A percentile compares a stretch with the other conserved stretches of the same genome.
These are phyloP conservation scores for Arenaria interpres DNA, from an alignment of 2,113 vertebrate species.

Conservation along the genomic window DNA sequence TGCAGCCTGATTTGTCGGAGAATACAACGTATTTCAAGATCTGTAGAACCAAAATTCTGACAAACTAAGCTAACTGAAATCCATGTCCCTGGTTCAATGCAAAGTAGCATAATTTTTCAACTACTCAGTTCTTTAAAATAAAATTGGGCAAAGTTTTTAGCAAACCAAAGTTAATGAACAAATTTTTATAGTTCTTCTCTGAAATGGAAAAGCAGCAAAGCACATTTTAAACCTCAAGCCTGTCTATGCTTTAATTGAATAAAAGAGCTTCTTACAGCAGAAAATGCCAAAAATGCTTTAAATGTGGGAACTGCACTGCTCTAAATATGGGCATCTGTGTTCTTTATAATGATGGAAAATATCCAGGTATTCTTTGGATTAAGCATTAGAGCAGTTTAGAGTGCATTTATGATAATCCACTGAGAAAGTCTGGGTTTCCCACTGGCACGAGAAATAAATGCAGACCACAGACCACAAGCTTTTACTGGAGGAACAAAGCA, in stretches of 20 bases:
- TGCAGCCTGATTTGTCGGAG: not conserved
- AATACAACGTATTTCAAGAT: not conserved
- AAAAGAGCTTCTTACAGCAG: not conserved
- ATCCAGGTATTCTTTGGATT: not conserved
- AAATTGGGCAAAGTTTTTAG: not conserved
- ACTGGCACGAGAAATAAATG: not conserved
- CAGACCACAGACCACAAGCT: not conserved
- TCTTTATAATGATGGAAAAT: not conserved
- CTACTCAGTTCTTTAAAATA: not conserved
- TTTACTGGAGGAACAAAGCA: not conserved
- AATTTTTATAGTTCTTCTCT: not conserved
- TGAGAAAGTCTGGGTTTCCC: not conserved
- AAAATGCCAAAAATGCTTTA: not conserved
- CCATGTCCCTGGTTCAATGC: not conserved
- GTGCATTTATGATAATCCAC: slow-evolving; percentile 3
- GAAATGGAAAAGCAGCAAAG: not conserved
- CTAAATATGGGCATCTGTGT: not conserved
- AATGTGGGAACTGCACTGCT: not conserved
- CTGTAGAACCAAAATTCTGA: not conserved
- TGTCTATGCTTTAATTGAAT: not conserved
- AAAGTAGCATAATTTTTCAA: not conserved
- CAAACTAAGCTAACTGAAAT: not conserved
- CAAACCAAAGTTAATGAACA: not conserved
- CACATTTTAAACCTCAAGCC: not conserved
- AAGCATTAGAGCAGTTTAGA: not conserved